Evolutionary conservation across 2,797 vertebrate species (phyloP).

Genomic region (Cuniculus paca): DNA sequence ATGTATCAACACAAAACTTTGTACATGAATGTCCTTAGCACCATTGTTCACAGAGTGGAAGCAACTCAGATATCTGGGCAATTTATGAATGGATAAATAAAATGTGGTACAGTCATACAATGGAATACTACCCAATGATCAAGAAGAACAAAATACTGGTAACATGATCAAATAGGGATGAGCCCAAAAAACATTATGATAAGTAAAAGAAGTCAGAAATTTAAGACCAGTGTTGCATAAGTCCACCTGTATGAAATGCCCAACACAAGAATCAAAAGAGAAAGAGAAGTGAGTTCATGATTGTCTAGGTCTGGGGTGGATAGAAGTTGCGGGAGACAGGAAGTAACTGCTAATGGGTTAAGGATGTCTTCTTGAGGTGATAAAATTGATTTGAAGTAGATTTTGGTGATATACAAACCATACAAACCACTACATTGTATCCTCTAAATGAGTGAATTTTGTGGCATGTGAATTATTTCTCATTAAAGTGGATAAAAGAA

Average conservation of each 20-base stretch:
- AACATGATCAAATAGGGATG: background rate
- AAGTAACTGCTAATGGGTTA: background rate
- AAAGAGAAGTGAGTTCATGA: background rate
- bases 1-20: background rate
- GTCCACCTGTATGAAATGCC: background rate
- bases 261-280: background rate
- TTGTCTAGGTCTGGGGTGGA: background rate
- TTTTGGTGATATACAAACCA: background rate
- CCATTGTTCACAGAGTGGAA: background rate
- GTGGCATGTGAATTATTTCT: background rate
- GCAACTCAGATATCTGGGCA: slow-evolving; percentile 4
- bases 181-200: background rate
- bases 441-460: background rate
- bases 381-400: background rate
- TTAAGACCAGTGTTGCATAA: background rate
- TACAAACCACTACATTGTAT: background rate
- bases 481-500: background rate
- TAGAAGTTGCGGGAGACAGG: too few species aligned
- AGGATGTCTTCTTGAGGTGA: background rate
- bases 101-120: background rate
- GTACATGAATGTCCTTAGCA: background rate
- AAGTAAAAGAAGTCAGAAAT: background rate
- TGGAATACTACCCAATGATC: background rate
- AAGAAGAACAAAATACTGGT: slow-evolving; percentile 12
- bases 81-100: background rate